Base-by-base conservation (phyloP, 2,113 vertebrate species). In the Anarhynchus alexandrinus region DNA sequence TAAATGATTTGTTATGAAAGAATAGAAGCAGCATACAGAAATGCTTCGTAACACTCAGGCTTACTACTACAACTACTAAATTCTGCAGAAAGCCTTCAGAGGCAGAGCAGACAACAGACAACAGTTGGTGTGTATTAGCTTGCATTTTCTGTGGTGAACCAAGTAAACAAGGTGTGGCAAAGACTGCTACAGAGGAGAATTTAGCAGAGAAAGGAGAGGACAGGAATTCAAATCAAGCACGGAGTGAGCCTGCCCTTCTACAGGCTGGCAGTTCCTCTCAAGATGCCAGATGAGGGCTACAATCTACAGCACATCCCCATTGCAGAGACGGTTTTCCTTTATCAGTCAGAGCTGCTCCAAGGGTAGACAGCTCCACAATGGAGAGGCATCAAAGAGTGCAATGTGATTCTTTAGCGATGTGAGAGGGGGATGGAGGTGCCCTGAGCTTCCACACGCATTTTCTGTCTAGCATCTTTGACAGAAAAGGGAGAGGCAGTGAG, bases 401-500 rank as follows among this genome's bases (percentile, higher is more conserved):
- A 59, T 1, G 2, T 2, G 5, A 38, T 26, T 72, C 59, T 36
- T 55, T 47, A 22, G 26, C 25, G 47, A 34, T 52, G 38, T 3
- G 9, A 82, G 38, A 45, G 29, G 61, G 17, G 3, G 4, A 59
- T 29, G 52, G 61, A 74, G 38, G 38, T 27, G 47, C 13, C 52
- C 47, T 54, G 51, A 76, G 49, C 45, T 74, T 87, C 49, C 81
- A 34, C 27, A 66, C 0, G 1, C 5, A 6, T 64, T 7, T 92
- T 86, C 38, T 79, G 16, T 54, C 57, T 49, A 19, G 10, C 0
- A 0, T 17, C 49, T 87, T 58, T 2, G 2, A 43, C 74, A 67
- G 52, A 3, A 34, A 71, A 67, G 12, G 43, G n/a, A n/a, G 16
- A 36, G 30, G 52, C 0, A 0, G 32, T 0, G 4, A 32, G 8